Evolutionary conservation across 2,888 invertebrate genomes (phyloP).

Genomic region (Campaea margaritaria): DNA sequence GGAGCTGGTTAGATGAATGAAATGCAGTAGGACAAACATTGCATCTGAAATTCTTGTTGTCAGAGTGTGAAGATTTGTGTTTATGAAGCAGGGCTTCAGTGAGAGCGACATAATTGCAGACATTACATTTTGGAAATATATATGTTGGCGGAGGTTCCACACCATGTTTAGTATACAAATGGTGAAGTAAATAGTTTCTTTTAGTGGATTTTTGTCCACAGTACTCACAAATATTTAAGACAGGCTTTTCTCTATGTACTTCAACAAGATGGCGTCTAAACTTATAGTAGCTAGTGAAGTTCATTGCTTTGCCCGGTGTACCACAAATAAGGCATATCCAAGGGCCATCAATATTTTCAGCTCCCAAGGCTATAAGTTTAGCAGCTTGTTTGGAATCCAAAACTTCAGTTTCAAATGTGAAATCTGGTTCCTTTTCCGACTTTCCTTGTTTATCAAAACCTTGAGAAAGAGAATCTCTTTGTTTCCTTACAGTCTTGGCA

Average conservation of each 20-base stretch:
- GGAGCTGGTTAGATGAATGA: conserved; percentile 66
- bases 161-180: conserved; percentile 92
- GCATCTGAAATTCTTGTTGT: conserved; percentile 71
- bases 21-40: conserved; percentile 85
- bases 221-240: conserved; percentile 92
- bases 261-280: conserved; percentile 93
- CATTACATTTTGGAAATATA: conserved; percentile 91
- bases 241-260: conserved; percentile 91
- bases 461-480: conserved; percentile 40
- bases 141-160: conserved; percentile 89
- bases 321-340: conserved; percentile 93
- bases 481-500: conserved; percentile 53
- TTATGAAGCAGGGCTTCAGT: conserved; percentile 88
- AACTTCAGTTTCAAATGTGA: conserved; percentile 80
- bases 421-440: conserved; percentile 57
- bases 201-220: conserved; percentile 92
- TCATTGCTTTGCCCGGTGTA: conserved; percentile 87
- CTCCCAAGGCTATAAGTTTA: conserved; percentile 85
- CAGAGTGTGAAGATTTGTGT: conserved; percentile 88
- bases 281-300: conserved; percentile 91
- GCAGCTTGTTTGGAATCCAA: conserved; percentile 87
- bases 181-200: conserved; percentile 90
- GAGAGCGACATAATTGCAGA: conserved; percentile 91
- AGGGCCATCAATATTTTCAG: conserved; percentile 88
- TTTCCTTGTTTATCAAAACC: conserved; percentile 52